Conservation (phyloP, 2,797 vertebrate species). For the Microctenopoma stevenorrisi region DNA sequence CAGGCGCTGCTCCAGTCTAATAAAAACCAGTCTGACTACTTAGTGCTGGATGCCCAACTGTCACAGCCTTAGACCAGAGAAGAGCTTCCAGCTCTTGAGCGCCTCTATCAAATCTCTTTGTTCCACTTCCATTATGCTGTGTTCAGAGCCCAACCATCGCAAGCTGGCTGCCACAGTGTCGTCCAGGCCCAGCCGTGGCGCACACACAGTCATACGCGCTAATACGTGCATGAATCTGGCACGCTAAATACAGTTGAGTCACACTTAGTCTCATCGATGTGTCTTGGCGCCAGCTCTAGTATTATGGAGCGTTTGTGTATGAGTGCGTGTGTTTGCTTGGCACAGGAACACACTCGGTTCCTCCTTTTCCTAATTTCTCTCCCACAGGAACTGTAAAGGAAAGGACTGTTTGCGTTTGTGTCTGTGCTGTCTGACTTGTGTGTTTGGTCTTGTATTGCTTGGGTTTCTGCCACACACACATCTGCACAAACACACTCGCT, state of each 20-base stretch:
- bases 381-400: conserved; percentile 61
- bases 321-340: conserved; percentile 50
- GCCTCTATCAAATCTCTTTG: conserved; percentile 76
- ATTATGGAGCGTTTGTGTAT: conserved; percentile 65
- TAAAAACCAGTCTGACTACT: conserved; percentile 72
- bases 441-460: conserved; percentile 37
- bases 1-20: conserved; percentile 60
- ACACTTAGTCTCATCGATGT: conserved; percentile 66
- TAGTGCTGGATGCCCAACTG: conserved; percentile 68
- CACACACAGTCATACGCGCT: conserved; percentile 16
- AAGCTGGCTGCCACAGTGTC: conserved; percentile 67
- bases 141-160: conserved; percentile 65
- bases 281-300: conserved; percentile 65
- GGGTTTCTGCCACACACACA: conserved; percentile 10
- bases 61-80: conserved; percentile 63
- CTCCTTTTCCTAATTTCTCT: conserved; percentile 59
- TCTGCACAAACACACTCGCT: neutral
- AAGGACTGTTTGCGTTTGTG: conserved; percentile 52
- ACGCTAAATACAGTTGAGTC: conserved; percentile 73
- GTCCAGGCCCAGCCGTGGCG: conserved; percentile 45
- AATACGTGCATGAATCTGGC: conserved; percentile 58
- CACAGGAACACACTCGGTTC: conserved; percentile 61
- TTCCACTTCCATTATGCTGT: conserved; percentile 71
- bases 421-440: conserved; percentile 49
- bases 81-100: conserved; percentile 71